Evolutionary conservation across 2,888 invertebrate genomes (phyloP), one percentile per base, ranked within the genome.

Genomic region (Artemia sinica): DNA sequence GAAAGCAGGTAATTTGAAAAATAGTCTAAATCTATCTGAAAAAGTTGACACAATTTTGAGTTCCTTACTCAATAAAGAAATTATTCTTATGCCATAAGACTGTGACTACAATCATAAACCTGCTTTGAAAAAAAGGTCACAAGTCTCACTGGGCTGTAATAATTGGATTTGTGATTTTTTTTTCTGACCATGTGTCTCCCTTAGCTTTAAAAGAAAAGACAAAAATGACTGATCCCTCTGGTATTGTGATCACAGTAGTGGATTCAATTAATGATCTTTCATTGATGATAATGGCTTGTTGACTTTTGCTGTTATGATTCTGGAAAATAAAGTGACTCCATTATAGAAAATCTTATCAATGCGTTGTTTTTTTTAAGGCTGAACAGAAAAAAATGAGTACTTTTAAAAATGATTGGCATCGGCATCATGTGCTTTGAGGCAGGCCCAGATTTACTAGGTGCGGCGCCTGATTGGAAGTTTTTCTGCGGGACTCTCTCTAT

Each of bases 141-240:
- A 88, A 87, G 75, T 91, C 93, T 0, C 94, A 94, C 77, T 94
- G 93, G 93, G 88, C 90, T n/a, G 78, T 89, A 8, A 78, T 93
- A 66, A 84, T 86, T 73, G 93, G 93, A 48, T 78, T 85, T 66
- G 13, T 68, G 4, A 11, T n/a, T n/a, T n/a, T 70, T 52, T 28
- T 66, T 66, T 11, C 49, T 8, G 66, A 49, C 49, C 48, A 50
- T 8, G 18, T 49, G 18, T 18, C 58, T 58, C 8, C n/a, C 8
- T 10, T 8, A 14, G 8, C 18, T n/a, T n/a, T 58, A 58, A 18
- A 28, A 28, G 28, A 28, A 4, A 28, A 28, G 28, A 28, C 28
- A 4, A 28, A 28, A 28, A 28, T 28, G 4, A 28, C 28, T 28
- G 2, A 28, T 28, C 28, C 28, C 28, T 28, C 28, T 28, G 28